phyloP scores from a whole-genome alignment of 1,140 invertebrate genomes.

The Drosophila elegans region DNA sequence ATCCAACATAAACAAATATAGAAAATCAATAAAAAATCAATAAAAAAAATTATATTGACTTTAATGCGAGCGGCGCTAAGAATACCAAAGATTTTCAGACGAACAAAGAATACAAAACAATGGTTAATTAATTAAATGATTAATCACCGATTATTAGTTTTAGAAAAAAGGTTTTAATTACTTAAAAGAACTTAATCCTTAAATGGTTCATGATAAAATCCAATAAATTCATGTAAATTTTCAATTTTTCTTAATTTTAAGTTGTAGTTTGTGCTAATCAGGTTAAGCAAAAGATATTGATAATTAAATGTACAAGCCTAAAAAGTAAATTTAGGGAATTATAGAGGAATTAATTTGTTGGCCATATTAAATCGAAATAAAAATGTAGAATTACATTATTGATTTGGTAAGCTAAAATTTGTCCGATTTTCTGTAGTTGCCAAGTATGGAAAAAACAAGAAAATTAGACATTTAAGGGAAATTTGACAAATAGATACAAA shows the following conservation, averaged over 20 bases:
- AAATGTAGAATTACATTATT: not conserved
- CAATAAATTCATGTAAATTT: too few relatives aligned
- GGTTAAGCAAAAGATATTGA: too few relatives aligned
- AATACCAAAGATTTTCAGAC: conserved; percentile 20
- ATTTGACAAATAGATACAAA: conserved; percentile 64
- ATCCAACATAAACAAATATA: conserved; percentile 21
- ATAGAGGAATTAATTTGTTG: too few relatives aligned
- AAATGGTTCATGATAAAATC: too few relatives aligned
- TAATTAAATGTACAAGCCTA: too few relatives aligned
- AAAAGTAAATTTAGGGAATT: too few relatives aligned
- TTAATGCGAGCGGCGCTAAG: conserved; percentile 17
- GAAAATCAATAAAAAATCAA: conserved; percentile 42
- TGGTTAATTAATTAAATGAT: conserved; percentile 40
- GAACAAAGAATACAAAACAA: conserved; percentile 23
- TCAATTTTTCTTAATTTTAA: too few relatives aligned
- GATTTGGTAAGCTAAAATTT: conserved; percentile 26
- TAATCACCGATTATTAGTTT: conserved; percentile 8
- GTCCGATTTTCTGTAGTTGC: conserved; percentile 8
- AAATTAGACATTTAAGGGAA: conserved; percentile 51
- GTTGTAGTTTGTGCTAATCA: too few relatives aligned
- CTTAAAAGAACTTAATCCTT: too few relatives aligned
- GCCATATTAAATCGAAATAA: too few relatives aligned
- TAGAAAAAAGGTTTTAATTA: not conserved
- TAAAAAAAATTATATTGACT: conserved; percentile 24
- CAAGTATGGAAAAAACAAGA: conserved; percentile 48